Conservation (phyloP, 1,140 invertebrate genomes). For the Dryas iulia region DNA sequence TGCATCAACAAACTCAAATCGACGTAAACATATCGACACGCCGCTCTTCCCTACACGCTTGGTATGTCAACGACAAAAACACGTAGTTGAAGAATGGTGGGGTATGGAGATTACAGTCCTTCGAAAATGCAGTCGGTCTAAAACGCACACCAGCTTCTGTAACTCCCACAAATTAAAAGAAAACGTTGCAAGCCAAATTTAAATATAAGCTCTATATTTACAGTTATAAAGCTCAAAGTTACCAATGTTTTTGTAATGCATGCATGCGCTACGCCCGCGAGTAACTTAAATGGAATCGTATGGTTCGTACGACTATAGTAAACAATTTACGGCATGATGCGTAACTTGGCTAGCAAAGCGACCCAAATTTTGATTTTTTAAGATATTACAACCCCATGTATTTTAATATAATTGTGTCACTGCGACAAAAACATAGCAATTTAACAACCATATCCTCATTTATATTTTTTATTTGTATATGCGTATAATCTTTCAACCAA, state of each 20-base stretch:
- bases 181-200: conserved; percentile 16
- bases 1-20: conserved; percentile 14
- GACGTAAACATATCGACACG: conserved; percentile 49
- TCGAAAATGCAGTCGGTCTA: conserved; percentile 71
- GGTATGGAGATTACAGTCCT: conserved; percentile 68
- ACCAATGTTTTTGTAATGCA: conserved; percentile 32
- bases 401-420: conserved; percentile 9
- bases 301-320: conserved; percentile 55
- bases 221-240: conserved; percentile 14
- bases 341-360: conserved; percentile 59
- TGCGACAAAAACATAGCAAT: conserved; percentile 1
- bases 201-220: conserved; percentile 39
- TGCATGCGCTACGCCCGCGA: conserved; percentile 47
- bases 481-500: not conserved
- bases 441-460: not conserved
- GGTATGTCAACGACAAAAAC: conserved; percentile 74
- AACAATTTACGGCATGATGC: conserved; percentile 67
- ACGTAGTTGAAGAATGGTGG: conserved; percentile 61
- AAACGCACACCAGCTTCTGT: conserved; percentile 60
- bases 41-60: conserved; percentile 55
- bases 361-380: conserved; percentile 30
- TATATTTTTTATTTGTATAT: not conserved
- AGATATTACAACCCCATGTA: conserved; percentile 7
- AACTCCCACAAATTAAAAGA: conserved; percentile 55
- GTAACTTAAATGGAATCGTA: conserved; percentile 66